A percentile compares a stretch with the other conserved stretches of the same genome.
phyloP scores from a whole-genome alignment of 2,113 vertebrate genomes.

The Diphyllodes magnificus region DNA sequence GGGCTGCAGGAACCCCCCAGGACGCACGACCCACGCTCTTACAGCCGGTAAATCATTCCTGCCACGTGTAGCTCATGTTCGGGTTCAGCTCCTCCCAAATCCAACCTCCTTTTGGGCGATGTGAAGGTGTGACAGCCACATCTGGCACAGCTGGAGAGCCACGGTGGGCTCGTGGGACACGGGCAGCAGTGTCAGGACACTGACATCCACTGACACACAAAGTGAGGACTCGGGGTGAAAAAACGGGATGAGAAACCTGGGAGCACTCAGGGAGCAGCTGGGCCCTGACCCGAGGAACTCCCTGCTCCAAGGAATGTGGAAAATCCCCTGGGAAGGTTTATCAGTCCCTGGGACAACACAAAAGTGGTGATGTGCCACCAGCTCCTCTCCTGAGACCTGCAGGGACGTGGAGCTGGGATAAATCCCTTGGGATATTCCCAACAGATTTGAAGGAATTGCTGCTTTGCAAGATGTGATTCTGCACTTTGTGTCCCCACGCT shows the following conservation, averaged over 20 bases:
- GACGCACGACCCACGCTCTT: accelerated
- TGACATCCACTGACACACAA: accelerated
- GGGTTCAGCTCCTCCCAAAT: not conserved
- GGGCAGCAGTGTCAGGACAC: accelerated
- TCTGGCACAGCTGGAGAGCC: not conserved
- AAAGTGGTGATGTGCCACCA: accelerated
- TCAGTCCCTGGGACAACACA: not conserved
- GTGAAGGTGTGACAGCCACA: not conserved
- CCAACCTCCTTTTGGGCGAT: accelerated
- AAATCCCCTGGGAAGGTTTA: not conserved
- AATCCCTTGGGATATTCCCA: not conserved
- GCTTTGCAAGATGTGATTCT: not conserved
- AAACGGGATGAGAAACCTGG: not conserved
- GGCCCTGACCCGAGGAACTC: not conserved
- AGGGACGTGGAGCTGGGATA: accelerated
- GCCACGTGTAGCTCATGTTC: accelerated
- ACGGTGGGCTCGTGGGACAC: not conserved
- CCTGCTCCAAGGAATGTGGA: accelerated
- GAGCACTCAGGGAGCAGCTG: not conserved
- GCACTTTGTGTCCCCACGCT: accelerated
- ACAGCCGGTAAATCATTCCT: accelerated
- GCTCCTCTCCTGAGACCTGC: not conserved
- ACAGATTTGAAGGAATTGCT: accelerated
- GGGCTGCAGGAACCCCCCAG: not conserved
- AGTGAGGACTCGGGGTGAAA: not conserved